Percentiles rank a stretch among this genome's conserved stretches.
Evolutionary conservation across 2,797 vertebrate genomes (phyloP).

Genomic region (Fistularia commersonii): DNA sequence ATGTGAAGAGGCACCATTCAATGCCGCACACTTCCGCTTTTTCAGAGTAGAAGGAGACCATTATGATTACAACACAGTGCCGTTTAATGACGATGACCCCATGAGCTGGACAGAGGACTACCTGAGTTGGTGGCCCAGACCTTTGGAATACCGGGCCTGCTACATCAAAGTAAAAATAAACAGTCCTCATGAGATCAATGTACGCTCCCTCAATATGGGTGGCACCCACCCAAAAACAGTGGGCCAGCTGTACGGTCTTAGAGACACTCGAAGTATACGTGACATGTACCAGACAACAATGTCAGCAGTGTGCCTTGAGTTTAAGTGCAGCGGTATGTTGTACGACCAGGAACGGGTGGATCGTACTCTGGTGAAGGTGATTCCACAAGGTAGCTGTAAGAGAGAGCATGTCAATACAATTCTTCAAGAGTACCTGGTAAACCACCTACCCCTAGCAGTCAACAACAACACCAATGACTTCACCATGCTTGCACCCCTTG

Average conservation of each 20-base stretch:
- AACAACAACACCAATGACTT: conserved; percentile 97
- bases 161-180: conserved; percentile 92
- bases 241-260: conserved; percentile 90
- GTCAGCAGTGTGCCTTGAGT: conserved; percentile 92
- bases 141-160: conserved; percentile 95
- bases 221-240: conserved; percentile 91
- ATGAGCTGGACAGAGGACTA: conserved; percentile 98
- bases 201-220: conserved; percentile 93
- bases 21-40: conserved; percentile 90
- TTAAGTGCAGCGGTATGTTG: conserved; percentile 97
- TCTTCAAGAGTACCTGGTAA: conserved; percentile 95
- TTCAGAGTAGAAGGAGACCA: conserved; percentile 91
- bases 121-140: conserved; percentile 97
- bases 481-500: conserved; percentile 95
- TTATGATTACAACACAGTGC: conserved; percentile 95
- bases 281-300: conserved; percentile 76
- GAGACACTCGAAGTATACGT: conserved; percentile 89
- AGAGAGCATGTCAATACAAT: conserved; percentile 88
- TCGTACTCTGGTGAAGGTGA: conserved; percentile 89
- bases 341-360: conserved; percentile 95
- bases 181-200: conserved; percentile 85
- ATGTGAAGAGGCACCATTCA: conserved; percentile 89
- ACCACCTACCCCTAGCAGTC: conserved; percentile 91
- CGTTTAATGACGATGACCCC: conserved; percentile 94
- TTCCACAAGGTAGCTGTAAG: conserved; percentile 92